A percentile compares a stretch with the other conserved stretches of the same genome.
These are phyloP conservation scores for Atherinosoma microstoma DNA, from an alignment of 2,797 vertebrate genomes.

Conservation along the genomic window DNA sequence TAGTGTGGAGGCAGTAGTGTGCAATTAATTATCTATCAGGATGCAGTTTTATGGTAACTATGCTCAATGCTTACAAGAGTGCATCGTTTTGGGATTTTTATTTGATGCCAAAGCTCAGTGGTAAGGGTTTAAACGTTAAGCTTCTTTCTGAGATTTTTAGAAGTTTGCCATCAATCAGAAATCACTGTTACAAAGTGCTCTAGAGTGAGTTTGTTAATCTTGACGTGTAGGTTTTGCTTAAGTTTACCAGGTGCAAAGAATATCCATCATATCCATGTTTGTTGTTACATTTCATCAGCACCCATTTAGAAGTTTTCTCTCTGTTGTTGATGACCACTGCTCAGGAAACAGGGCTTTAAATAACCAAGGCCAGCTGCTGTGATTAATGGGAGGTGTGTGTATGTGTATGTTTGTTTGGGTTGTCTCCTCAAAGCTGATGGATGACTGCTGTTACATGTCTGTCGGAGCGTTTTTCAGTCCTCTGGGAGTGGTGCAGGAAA, in stretches of 20 bases:
- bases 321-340: constrained; percentile 18
- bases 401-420: constrained; percentile 35
- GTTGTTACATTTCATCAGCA: constrained; percentile 24
- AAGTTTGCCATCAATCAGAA: constrained; percentile 34
- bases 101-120: neutral
- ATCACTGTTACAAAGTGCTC: constrained; percentile 29
- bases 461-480: constrained; percentile 33
- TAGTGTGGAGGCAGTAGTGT: constrained; percentile 21
- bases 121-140: neutral
- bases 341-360: constrained; percentile 43
- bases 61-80: neutral
- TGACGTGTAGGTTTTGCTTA: constrained; percentile 1
- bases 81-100: neutral
- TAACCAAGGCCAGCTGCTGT: constrained; percentile 24
- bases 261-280: constrained; percentile 25
- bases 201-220: constrained; percentile 15
- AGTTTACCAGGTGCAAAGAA: constrained; percentile 23
- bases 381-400: constrained; percentile 32
- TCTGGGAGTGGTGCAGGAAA: constrained; percentile 2
- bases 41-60: constrained; percentile 34
- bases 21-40: constrained; percentile 53
- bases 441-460: constrained; percentile 55
- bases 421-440: constrained; percentile 54
- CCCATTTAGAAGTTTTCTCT: constrained; percentile 14
- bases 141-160: neutral